A percentile compares a stretch with the other conserved stretches of the same genome.
These are phyloP conservation scores for Ceyx erithaca DNA, from an alignment of 2,797 vertebrate species.

Conservation along the genomic window DNA sequence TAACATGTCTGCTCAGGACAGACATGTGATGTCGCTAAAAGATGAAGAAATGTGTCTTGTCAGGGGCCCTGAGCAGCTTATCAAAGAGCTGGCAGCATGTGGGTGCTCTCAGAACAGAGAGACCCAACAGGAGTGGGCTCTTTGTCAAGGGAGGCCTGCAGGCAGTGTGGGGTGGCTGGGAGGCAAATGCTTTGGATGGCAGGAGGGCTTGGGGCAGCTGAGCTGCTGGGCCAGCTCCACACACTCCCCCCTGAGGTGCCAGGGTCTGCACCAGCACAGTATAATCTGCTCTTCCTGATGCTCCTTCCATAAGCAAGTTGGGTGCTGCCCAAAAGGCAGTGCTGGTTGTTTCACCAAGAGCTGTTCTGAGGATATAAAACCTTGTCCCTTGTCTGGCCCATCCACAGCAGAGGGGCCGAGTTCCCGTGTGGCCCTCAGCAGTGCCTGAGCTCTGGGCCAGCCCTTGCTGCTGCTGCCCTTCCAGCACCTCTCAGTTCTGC, in stretches of 20 bases:
- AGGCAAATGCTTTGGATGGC: not conserved
- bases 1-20: not conserved
- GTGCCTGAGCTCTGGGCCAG: not conserved
- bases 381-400: not conserved
- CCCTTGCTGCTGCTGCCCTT: not conserved
- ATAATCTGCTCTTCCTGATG: fast-evolving
- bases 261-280: not conserved
- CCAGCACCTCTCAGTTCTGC: not conserved
- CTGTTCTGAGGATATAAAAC: not conserved
- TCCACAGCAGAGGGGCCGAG: not conserved
- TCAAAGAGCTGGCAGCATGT: not conserved
- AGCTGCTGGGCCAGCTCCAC: not conserved
- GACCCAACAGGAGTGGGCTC: not conserved
- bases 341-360: not conserved
- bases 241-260: not conserved
- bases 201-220: not conserved
- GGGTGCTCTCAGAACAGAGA: not conserved
- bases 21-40: not conserved
- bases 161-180: not conserved
- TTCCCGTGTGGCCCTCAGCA: fast-evolving
- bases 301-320: not conserved
- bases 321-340: not conserved
- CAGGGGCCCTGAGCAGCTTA: not conserved
- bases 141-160: not conserved
- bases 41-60: not conserved